A percentile compares a stretch with the other conserved stretches of the same genome.
Evolutionary conservation across 2,888 invertebrate genomes (phyloP).

Genomic region (Sinelater perroti): DNA sequence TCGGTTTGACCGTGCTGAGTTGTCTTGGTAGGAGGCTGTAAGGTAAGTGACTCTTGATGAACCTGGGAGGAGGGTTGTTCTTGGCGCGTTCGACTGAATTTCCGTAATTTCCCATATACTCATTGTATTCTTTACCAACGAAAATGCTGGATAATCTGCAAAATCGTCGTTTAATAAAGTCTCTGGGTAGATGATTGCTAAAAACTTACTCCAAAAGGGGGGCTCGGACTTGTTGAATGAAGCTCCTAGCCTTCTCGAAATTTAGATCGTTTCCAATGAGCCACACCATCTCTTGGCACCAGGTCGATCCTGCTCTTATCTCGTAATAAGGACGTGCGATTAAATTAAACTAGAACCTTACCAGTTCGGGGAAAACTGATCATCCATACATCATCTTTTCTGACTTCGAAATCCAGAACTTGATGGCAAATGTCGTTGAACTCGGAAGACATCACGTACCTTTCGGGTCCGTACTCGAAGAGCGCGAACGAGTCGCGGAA

Average conservation of each 20-base stretch:
- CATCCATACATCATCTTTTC: slow-evolving; percentile 83
- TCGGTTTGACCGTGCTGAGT: slow-evolving; percentile 72
- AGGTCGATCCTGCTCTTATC: slow-evolving; percentile 88
- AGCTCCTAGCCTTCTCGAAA: slow-evolving; percentile 75
- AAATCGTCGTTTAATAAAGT: too few species aligned
- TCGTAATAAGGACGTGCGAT: too few species aligned
- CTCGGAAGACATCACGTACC: slow-evolving; percentile 74
- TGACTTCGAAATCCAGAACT: slow-evolving; percentile 75
- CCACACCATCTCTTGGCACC: slow-evolving; percentile 95
- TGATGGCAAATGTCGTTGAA: slow-evolving; percentile 74
- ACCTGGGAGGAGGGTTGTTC: slow-evolving; percentile 72
- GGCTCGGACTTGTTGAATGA: slow-evolving; percentile 69
- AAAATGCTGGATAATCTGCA: slow-evolving; percentile 49
- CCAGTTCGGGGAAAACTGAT: slow-evolving; percentile 91
- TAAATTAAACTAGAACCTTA: too few species aligned
- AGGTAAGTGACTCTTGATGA: slow-evolving; percentile 79
- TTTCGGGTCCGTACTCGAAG: slow-evolving; percentile 77
- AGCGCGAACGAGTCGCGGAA: too few species aligned
- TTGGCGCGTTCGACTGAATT: slow-evolving; percentile 78
- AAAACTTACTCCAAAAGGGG: slow-evolving; percentile 77
- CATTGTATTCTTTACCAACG: slow-evolving; percentile 41
- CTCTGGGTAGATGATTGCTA: too few species aligned
- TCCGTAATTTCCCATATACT: slow-evolving; percentile 61
- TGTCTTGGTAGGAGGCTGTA: slow-evolving; percentile 74
- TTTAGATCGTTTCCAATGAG: slow-evolving; percentile 83